These are phyloP conservation scores for Calephelis perditalis DNA, from an alignment of 2,888 invertebrate genomes.

Conservation along the genomic window DNA sequence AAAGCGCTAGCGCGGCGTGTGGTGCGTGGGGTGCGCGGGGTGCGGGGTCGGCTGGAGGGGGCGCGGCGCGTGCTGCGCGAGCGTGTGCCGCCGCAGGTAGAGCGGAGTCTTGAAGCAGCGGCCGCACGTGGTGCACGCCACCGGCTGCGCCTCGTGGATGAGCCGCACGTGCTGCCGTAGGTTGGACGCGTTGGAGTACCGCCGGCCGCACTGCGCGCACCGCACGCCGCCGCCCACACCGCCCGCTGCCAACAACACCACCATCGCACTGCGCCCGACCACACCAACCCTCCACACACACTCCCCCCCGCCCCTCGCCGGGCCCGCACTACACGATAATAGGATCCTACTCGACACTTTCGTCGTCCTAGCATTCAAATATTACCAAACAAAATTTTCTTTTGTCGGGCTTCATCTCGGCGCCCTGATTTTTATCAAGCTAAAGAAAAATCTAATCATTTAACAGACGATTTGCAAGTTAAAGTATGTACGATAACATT, in stretches of 20 bases:
- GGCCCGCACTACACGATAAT: constrained; percentile 30
- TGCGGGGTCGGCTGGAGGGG: constrained; percentile 56
- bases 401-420: too few relatives aligned
- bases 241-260: constrained; percentile 69
- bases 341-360: constrained; percentile 19
- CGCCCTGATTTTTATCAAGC: too few relatives aligned
- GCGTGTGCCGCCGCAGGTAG: constrained; percentile 85
- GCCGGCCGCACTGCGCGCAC: constrained; percentile 83
- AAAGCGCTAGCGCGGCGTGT: constrained; percentile 13
- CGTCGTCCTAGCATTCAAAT: too few relatives aligned
- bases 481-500: too few relatives aligned
- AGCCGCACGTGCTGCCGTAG: constrained; percentile 86
- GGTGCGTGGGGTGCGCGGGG: constrained; percentile 35
- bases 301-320: constrained; percentile 28
- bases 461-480: too few relatives aligned
- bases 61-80: constrained; percentile 80
- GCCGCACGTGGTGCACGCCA: constrained; percentile 83
- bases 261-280: constrained; percentile 51
- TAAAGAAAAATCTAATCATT: too few relatives aligned
- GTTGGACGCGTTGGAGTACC: constrained; percentile 85
- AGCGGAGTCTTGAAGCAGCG: constrained; percentile 87
- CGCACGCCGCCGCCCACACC: constrained; percentile 55
- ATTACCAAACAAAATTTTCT: too few relatives aligned
- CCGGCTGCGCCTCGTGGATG: constrained; percentile 84
- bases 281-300: constrained; percentile 35